Base-by-base conservation (phyloP, 2,888 invertebrate genomes). In the Euclidia mi region DNA sequence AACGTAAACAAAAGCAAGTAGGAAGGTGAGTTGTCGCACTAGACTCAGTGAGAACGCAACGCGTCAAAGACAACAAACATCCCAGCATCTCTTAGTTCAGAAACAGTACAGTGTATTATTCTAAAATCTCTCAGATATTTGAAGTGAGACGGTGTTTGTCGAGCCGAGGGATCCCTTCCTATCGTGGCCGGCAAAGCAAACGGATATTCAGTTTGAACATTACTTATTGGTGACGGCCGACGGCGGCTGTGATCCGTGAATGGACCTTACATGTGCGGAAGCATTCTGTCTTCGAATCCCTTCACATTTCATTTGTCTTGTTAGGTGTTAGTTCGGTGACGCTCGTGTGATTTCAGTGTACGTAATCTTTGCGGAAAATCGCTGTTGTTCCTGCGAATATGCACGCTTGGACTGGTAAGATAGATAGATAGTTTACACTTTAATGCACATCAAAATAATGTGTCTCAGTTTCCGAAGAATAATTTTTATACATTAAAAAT, bases 101-200 rank as follows among this genome's bases (percentile, higher is more conserved):
- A 2, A 41, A 12, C 17, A 18, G 45, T 42, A 34, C 14, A 3
- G 14, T 49, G 75, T 63, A 79, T 79, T 78, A 82, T 82, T 71
- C 72, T 71, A 65, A 76, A 81, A 78, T 75, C 73, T 77, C 68
- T 63, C 56, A 70, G 61, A 65, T 63, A 71, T 73, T 63, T 68
- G 63, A 57, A 68, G 71, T 57, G 61, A 51, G 52, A 75, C 69
- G 52, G 46, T 88, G 76, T 91, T 90, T 90, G 79, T 76, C 85
- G 86, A 78, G 75, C 78, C 85, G 83, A 71, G 78, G 79, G 76
- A 83, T 80, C 83, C 81, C 79, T 77, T 72, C 73, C 67, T 73
- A 68, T 69, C 60, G 60, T 80, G 85, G 75, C 75, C 82, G 79
- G 81, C 62, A 74, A 76, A 84, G 82, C 85, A 84, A 84, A 88